A percentile compares a stretch with the other conserved stretches of the same genome.
These are phyloP conservation scores for Epinotia bilunana DNA, from an alignment of 2,888 invertebrate genomes.

Conservation along the genomic window DNA sequence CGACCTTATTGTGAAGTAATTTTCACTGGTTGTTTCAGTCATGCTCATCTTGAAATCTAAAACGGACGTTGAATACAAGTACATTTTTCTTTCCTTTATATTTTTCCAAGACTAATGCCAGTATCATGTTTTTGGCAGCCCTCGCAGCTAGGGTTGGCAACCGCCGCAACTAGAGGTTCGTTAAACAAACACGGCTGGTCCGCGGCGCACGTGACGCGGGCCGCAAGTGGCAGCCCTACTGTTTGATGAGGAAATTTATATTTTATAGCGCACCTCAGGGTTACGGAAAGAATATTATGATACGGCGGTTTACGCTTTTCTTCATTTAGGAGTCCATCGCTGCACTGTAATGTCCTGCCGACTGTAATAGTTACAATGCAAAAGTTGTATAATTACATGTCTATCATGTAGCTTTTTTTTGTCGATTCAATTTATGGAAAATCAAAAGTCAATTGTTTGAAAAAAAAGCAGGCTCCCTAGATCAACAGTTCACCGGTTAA, in stretches of 20 bases:
- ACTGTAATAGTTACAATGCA: neutral
- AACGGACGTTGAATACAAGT: no score
- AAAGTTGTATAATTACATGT: neutral
- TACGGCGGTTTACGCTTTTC: neutral
- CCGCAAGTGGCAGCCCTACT: slow-evolving; percentile 43
- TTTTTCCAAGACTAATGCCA: neutral
- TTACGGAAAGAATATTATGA: neutral
- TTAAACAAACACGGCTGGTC: slow-evolving; percentile 54
- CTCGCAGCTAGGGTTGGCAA: slow-evolving; percentile 31
- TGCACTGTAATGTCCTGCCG: neutral
- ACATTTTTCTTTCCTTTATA: neutral
- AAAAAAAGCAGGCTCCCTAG: no score
- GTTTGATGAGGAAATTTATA: slow-evolving; percentile 19
- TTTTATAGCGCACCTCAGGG: slow-evolving; percentile 15
- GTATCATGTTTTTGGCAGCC: slow-evolving; percentile 19
- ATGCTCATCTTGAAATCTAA: no score
- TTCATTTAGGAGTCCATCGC: neutral
- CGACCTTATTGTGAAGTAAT: no score
- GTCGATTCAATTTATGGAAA: no score
- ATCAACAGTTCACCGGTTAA: no score
- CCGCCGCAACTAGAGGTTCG: slow-evolving; percentile 54
- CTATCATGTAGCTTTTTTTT: no score
- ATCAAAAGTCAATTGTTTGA: no score
- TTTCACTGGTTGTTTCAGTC: no score
- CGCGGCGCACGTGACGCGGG: slow-evolving; percentile 51